These are phyloP conservation scores for Eupithecia dodoneata DNA, from an alignment of 2,888 invertebrate species.

Conservation along the genomic window DNA sequence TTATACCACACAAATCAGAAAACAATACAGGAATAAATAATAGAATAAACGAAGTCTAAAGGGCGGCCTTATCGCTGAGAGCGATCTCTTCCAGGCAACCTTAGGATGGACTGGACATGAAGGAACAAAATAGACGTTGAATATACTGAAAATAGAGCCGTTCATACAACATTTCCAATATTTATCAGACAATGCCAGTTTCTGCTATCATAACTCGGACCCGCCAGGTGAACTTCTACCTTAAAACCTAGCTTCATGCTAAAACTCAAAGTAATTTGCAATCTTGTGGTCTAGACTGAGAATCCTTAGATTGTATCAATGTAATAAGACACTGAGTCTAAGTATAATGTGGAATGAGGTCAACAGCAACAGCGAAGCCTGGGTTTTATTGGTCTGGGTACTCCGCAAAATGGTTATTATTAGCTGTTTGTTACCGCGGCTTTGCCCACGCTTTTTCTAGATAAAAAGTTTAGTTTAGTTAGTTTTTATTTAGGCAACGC, in stretches of 20 bases:
- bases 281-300: slow-evolving; percentile 9
- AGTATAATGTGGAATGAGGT: background rate
- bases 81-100: too few species aligned
- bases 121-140: too few species aligned
- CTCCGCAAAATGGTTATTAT: background rate
- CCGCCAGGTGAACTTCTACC: background rate
- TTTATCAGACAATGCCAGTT: too few species aligned
- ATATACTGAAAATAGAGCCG: too few species aligned
- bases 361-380: background rate
- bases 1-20: too few species aligned
- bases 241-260: background rate
- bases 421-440: background rate
- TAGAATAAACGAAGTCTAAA: too few species aligned
- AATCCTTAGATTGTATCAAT: background rate
- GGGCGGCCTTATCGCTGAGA: too few species aligned
- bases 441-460: background rate
- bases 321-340: background rate
- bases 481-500: too few species aligned
- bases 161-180: too few species aligned
- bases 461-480: background rate
- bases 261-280: background rate
- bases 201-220: background rate
- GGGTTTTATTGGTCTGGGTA: background rate
- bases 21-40: too few species aligned
- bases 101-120: too few species aligned